Conservation (phyloP, 2,113 vertebrate genomes). For the Ctenomys sociabilis region DNA sequence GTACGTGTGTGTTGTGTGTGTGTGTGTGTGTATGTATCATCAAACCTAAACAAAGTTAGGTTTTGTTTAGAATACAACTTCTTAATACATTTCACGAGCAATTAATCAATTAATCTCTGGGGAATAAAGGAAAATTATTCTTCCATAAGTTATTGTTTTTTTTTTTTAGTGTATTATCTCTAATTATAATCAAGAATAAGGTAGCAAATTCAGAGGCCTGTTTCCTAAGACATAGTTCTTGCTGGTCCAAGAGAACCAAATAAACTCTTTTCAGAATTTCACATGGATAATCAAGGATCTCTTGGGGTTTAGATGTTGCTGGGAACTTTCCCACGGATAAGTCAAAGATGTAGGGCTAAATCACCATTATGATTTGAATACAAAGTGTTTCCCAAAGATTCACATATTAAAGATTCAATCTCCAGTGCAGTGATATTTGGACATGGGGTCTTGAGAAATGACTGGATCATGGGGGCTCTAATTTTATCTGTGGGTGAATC, state of each 20-base stretch:
- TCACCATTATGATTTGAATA: not conserved
- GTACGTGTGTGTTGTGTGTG: not conserved
- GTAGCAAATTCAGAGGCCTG: not conserved
- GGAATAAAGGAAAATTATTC: conserved; percentile 36
- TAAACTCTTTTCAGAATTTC: conserved; percentile 38
- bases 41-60: not conserved
- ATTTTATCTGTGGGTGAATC: not conserved
- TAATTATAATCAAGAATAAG: conserved; percentile 49
- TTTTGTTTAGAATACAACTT: conserved; percentile 40
- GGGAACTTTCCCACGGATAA: not conserved
- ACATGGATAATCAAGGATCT: not conserved
- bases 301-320: not conserved
- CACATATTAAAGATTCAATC: not conserved
- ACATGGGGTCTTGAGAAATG: not conserved
- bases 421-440: not conserved
- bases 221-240: conserved; percentile 11
- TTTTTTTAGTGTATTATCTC: not conserved
- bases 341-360: conserved; percentile 17
- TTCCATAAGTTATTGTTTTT: not conserved
- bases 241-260: not conserved
- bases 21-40: not conserved
- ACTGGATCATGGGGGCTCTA: not conserved
- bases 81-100: conserved; percentile 38
- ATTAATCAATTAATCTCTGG: conserved; percentile 2
- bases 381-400: not conserved